These are phyloP conservation scores for Umimayanthus chanpuru DNA, from an alignment of 92 coral and sea anemone species.

Conservation along the genomic window DNA sequence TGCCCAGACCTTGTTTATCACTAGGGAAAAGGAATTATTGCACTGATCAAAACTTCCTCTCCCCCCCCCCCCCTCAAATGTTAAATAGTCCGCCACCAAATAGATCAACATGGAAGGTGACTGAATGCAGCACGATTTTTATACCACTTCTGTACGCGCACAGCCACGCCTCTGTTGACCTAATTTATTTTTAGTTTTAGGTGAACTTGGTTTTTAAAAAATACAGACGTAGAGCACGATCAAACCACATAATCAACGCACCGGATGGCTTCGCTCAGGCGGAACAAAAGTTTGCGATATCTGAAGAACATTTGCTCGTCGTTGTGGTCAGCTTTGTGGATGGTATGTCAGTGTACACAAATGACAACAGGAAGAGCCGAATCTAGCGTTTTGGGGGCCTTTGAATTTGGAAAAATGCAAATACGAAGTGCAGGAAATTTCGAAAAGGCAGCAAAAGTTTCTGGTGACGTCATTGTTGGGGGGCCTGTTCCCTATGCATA, in stretches of 20 bases:
- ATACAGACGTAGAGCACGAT: background rate
- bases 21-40: too few relatives aligned
- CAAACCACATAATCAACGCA: too few relatives aligned
- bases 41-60: too few relatives aligned
- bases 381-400: background rate
- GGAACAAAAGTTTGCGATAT: background rate
- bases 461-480: slow-evolving; percentile 84
- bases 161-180: background rate
- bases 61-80: too few relatives aligned
- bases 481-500: slow-evolving; percentile 80
- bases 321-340: background rate
- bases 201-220: too few relatives aligned
- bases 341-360: background rate
- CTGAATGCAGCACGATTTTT: too few relatives aligned
- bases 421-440: slow-evolving; percentile 11
- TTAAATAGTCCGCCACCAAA: too few relatives aligned
- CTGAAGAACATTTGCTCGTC: background rate
- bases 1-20: too few relatives aligned
- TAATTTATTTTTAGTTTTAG: too few relatives aligned
- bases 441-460: slow-evolving; percentile 39
- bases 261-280: background rate
- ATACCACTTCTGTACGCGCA: too few relatives aligned
- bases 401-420: background rate
- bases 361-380: background rate
- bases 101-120: too few relatives aligned